These are phyloP conservation scores for Eurosta solidaginis DNA, from an alignment of 1,140 invertebrate genomes.

Conservation along the genomic window DNA sequence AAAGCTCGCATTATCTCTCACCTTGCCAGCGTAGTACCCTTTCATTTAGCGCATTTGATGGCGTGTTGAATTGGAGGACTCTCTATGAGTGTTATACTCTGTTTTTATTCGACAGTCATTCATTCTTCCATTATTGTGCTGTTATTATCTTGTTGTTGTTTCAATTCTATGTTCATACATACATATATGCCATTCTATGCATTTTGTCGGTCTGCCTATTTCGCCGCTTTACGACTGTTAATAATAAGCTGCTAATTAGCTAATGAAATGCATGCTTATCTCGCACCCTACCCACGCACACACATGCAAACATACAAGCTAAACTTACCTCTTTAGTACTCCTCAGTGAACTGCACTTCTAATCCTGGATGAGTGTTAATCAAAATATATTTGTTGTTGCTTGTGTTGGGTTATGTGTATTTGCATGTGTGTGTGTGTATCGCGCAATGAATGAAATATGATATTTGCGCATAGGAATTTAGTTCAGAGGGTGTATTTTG, in stretches of 20 bases:
- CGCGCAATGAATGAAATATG: no score
- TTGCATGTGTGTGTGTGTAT: background rate
- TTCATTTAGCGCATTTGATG: no score
- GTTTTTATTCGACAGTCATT: no score
- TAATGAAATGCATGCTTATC: slow-evolving; percentile 15
- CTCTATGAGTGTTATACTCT: no score
- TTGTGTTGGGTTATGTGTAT: background rate
- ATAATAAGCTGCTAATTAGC: slow-evolving; percentile 17
- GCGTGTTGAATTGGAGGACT: no score
- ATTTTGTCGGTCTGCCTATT: background rate
- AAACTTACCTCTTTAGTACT: background rate
- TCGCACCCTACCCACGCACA: no score
- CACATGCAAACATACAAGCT: no score
- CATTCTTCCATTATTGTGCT: no score
- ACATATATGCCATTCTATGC: background rate
- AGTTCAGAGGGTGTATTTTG: no score
- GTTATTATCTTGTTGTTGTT: background rate
- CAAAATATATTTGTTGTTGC: background rate
- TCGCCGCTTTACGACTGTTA: background rate
- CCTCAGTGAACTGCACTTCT: background rate
- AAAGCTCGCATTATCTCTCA: no score
- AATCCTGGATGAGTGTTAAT: background rate
- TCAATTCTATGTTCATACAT: background rate
- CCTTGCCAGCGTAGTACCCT: no score
- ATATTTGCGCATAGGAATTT: no score